Evolutionary conservation across 2,113 vertebrate genomes (phyloP), one percentile per base, ranked within the genome.

Genomic region (Coracopsis vasa): DNA sequence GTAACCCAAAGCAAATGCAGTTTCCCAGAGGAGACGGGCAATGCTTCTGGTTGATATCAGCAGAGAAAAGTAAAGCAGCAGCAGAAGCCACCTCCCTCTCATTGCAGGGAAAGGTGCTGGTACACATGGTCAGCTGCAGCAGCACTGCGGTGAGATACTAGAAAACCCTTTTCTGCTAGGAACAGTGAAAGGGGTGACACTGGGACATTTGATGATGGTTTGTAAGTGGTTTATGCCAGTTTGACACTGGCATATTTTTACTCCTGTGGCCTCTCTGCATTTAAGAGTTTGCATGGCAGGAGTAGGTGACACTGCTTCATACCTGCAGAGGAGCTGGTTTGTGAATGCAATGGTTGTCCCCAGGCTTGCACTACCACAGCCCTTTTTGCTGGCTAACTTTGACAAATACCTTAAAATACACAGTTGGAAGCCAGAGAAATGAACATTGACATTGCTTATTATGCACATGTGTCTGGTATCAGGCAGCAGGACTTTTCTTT

Each of bases 391-490:
- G 41, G 61, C 51, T 80, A 15, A 39, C 27, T 94, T 65, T 56
- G 54, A 60, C 47, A 94, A 86, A 88, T 41, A 74, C 44, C 70
- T 87, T 88, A 80, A 86, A 65, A 71, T 25, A 75, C 9, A n/a
- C 18, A 42, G 33, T 29, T 4, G 0, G 41, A 93, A 92, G 51
- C 58, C 47, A 85, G 82, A 91, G 28, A 80, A 90, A 56, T 41
- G 2, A 73, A 64, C 60, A 21, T 3, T 66, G 72, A 86, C 83
- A 58, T 58, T 45, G 39, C 25, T 81, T 47, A 75, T 82, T 74
- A 74, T 0, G 3, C 56, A 35, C 33, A 12, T 16, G 28, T 58
- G 10, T 45, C 50, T 80, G 35, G 74, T 88, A 86, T 29, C 54
- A 80, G 72, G 48, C 51, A 90, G 35, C 4, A 50, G 16, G 6